Conservation (phyloP, 2,797 vertebrate species). For the Esox lucius region DNA sequence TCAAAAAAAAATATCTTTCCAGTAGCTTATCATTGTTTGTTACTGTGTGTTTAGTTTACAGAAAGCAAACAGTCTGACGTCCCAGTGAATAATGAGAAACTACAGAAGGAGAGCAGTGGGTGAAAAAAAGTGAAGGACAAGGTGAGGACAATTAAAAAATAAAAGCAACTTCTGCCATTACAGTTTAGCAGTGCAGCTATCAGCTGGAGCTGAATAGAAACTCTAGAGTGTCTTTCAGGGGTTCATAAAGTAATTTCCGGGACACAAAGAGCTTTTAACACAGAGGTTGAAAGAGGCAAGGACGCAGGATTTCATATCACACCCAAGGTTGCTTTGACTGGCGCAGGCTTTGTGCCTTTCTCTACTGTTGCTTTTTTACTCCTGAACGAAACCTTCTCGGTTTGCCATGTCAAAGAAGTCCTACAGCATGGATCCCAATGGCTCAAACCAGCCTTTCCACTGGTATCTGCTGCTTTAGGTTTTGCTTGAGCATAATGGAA, state of each 20-base stretch:
- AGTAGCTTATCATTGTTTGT: constrained; percentile 17
- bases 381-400: background rate
- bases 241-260: constrained; percentile 77
- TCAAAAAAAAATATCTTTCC: background rate
- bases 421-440: too few relatives aligned
- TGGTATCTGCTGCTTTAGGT: too few relatives aligned
- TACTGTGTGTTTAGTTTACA: constrained; percentile 27
- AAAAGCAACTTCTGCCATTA: constrained; percentile 38
- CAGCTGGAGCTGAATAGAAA: constrained; percentile 51
- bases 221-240: constrained; percentile 67
- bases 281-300: constrained; percentile 67
- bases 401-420: too few relatives aligned
- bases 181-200: constrained; percentile 57
- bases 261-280: constrained; percentile 76
- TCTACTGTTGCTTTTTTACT: constrained; percentile 3
- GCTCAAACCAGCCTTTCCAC: too few relatives aligned
- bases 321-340: constrained; percentile 64
- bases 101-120: constrained; percentile 40
- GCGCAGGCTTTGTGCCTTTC: constrained; percentile 55
- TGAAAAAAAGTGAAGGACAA: constrained; percentile 22
- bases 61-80: constrained; percentile 35
- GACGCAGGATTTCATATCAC: constrained; percentile 70
- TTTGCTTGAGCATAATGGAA: too few relatives aligned
- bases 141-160: constrained; percentile 15
- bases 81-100: constrained; percentile 37